Percentiles rank a stretch among this genome's conserved stretches.
Conservation (phyloP, 2,888 invertebrate genomes). For the Troilus luridus region DNA sequence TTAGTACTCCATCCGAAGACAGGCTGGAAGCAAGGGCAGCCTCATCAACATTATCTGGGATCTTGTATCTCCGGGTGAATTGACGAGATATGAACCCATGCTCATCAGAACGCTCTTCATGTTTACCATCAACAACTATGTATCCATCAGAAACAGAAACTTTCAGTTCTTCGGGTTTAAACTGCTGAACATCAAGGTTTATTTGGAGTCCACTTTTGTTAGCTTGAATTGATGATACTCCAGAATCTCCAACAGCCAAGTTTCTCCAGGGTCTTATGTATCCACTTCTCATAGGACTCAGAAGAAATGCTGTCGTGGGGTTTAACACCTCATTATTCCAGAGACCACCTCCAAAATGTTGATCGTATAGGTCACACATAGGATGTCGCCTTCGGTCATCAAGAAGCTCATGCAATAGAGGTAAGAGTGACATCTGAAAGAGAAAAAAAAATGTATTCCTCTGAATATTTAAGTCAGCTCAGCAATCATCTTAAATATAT, state of each 20-base stretch:
- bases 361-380: constrained; percentile 65
- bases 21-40: constrained; percentile 68
- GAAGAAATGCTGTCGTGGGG: neutral
- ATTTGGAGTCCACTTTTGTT: constrained; percentile 67
- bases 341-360: constrained; percentile 65
- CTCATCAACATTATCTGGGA: constrained; percentile 69
- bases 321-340: constrained; percentile 62
- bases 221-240: constrained; percentile 64
- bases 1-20: constrained; percentile 69
- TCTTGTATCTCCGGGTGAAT: constrained; percentile 69
- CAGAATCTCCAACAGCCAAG: constrained; percentile 63
- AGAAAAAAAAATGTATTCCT: neutral
- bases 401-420: constrained; percentile 64
- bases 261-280: constrained; percentile 65
- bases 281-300: constrained; percentile 60
- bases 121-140: constrained; percentile 69
- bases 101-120: constrained; percentile 70
- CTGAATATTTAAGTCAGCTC: too few relatives aligned
- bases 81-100: constrained; percentile 70
- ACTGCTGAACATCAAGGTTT: constrained; percentile 69
- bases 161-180: constrained; percentile 70
- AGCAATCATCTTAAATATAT: too few relatives aligned
- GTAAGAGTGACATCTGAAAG: constrained; percentile 65
- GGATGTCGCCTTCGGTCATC: constrained; percentile 58
- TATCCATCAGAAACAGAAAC: constrained; percentile 69